phyloP scores from a whole-genome alignment of 2,888 invertebrate genomes.

The Oscheius sp. region DNA sequence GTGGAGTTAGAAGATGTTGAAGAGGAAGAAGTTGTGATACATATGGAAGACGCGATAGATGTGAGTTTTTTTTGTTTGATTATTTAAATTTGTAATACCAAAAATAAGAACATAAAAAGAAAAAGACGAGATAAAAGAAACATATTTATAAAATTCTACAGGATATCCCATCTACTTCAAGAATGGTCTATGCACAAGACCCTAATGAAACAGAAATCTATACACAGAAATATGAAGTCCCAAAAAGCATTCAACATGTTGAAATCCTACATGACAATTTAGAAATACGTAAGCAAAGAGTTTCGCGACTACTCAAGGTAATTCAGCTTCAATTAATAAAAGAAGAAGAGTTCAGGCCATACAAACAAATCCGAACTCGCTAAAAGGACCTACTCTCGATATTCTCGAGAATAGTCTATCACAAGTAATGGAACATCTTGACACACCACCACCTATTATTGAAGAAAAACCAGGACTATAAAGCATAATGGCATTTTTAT shows the following conservation, averaged over 20 bases:
- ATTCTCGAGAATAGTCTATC: slow-evolving; percentile 20
- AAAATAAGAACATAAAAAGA: too few relatives aligned
- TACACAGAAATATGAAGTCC: not conserved
- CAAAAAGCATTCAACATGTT: not conserved
- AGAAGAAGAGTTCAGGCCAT: not conserved
- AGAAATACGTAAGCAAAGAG: too few relatives aligned
- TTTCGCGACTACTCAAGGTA: too few relatives aligned
- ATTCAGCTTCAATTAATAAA: not conserved
- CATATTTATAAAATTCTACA: too few relatives aligned
- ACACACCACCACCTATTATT: too few relatives aligned
- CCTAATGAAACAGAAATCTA: not conserved
- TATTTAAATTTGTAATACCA: too few relatives aligned
- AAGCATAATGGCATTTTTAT: not conserved
- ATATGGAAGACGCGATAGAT: slow-evolving; percentile 15
- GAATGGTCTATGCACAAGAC: not conserved
- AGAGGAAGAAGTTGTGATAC: slow-evolving; percentile 25
- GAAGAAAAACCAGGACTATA: too few relatives aligned
- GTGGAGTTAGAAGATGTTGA: slow-evolving; percentile 33
- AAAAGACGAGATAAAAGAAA: too few relatives aligned
- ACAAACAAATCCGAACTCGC: not conserved
- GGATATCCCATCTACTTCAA: too few relatives aligned
- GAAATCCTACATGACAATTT: too few relatives aligned
- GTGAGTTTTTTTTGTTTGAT: too few relatives aligned
- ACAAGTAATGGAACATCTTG: slow-evolving; percentile 22
- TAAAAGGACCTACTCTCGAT: slow-evolving; percentile 11